phyloP scores from a whole-genome alignment of 2,113 vertebrate genomes.

The Sclerurus mexicanus region DNA sequence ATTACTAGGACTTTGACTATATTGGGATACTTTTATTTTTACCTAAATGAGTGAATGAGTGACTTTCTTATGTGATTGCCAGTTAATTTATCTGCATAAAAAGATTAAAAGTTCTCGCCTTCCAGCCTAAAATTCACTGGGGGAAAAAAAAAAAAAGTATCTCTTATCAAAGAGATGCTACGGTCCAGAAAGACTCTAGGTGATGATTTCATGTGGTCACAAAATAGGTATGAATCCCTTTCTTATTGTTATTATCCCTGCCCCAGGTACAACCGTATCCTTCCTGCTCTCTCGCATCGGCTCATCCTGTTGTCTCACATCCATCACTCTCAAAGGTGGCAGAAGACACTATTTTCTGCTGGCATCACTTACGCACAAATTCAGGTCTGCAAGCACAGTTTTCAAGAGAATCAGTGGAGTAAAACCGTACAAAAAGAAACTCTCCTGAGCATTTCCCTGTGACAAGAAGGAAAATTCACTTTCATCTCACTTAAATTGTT shows the following conservation, averaged over 20 bases:
- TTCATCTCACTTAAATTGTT: not conserved
- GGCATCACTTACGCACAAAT: not conserved
- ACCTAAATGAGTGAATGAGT: not conserved
- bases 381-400: not conserved
- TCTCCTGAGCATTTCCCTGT: not conserved
- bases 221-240: not conserved
- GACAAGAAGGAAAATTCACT: not conserved
- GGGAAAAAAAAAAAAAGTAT: not conserved
- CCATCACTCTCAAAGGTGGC: not conserved
- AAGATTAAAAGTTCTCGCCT: not conserved
- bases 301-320: not conserved
- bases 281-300: not conserved
- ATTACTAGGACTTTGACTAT: not conserved
- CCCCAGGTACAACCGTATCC: not conserved
- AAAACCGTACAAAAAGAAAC: not conserved
- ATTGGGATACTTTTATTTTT: not conserved
- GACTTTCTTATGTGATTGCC: not conserved
- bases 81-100: not conserved
- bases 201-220: not conserved
- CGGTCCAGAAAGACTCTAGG: not conserved
- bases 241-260: not conserved
- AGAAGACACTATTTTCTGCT: not conserved
- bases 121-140: not conserved
- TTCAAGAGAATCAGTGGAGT: not conserved
- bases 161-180: not conserved